Evolutionary conservation across 2,888 invertebrate genomes (phyloP).

Genomic region (Papilio elwesi): DNA sequence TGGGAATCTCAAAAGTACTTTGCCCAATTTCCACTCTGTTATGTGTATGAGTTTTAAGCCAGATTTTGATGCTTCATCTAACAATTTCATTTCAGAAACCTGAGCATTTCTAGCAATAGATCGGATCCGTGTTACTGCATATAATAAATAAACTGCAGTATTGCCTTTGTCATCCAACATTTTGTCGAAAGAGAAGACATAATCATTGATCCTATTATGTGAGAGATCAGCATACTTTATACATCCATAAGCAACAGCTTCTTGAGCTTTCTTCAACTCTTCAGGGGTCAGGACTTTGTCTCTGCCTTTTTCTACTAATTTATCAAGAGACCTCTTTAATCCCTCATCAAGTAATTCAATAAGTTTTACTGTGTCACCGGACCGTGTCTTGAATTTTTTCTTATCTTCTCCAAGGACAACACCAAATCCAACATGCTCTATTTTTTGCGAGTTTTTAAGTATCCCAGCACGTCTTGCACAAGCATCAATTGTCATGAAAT

Average conservation of each 20-base stretch:
- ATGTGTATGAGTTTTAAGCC: conserved; percentile 91
- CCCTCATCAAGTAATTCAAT: conserved; percentile 96
- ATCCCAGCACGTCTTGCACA: conserved; percentile 92
- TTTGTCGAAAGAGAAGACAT: conserved; percentile 99
- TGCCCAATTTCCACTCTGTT: conserved; percentile 97
- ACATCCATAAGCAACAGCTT: conserved; percentile 98
- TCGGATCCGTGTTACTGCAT: conserved; percentile 96
- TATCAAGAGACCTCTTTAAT: conserved; percentile 90
- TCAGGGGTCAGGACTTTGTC: conserved; percentile 91
- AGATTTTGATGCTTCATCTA: conserved; percentile 84
- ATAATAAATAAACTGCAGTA: conserved; percentile 98
- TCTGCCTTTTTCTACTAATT: conserved; percentile 93
- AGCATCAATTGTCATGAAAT: conserved; percentile 89
- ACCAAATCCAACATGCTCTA: conserved; percentile 98
- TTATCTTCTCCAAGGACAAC: conserved; percentile 99
- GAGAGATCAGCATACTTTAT: conserved; percentile 99
- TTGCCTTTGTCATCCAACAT: conserved; percentile 99
- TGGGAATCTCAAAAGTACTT: conserved; percentile 92
- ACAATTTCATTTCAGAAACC: conserved; percentile 85
- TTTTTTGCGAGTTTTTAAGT: conserved; percentile 84
- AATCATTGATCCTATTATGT: conserved; percentile 96
- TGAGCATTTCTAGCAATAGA: conserved; percentile 94
- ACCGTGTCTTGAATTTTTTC: conserved; percentile 99
- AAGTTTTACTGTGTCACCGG: conserved; percentile 96
- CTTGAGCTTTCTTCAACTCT: conserved; percentile 92